These are phyloP conservation scores for Agonopterix subpropinquella DNA, from an alignment of 2,888 invertebrate species.

Conservation along the genomic window DNA sequence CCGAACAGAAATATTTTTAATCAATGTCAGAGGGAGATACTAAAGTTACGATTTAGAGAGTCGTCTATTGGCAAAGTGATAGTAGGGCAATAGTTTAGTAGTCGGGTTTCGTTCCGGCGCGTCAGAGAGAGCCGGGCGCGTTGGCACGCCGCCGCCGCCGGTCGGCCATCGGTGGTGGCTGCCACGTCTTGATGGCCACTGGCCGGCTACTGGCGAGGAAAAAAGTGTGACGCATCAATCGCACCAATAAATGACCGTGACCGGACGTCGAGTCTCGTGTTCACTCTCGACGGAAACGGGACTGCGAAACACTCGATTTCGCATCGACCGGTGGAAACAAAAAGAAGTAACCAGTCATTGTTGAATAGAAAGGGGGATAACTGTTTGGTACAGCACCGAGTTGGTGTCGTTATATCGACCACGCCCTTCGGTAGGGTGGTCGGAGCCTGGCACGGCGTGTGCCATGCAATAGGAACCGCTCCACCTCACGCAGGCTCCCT, in stretches of 20 bases:
- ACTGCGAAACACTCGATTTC: constrained; percentile 31
- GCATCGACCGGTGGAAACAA: constrained; percentile 19
- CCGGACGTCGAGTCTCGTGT: constrained; percentile 38
- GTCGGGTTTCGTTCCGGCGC: constrained; percentile 48
- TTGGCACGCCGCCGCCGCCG: constrained; percentile 24
- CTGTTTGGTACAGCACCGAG: constrained; percentile 20
- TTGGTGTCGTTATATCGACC: constrained; percentile 40
- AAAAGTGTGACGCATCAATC: constrained; percentile 41
- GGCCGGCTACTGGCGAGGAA: constrained; percentile 13
- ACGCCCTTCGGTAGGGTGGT: constrained; percentile 38
- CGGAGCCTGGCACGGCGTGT: constrained; percentile 61
- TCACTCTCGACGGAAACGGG: constrained; percentile 53
- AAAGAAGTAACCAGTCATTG: constrained; percentile 17
- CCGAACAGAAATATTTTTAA: constrained; percentile 9
- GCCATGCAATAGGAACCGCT: constrained; percentile 40
- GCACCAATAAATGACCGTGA: constrained; percentile 49
- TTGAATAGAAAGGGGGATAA: constrained; percentile 16
- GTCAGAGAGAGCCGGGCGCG: constrained; percentile 40
- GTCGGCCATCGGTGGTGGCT: constrained; percentile 13
- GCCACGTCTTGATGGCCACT: constrained; percentile 22
- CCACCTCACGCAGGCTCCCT: constrained; percentile 49
- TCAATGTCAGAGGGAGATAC: constrained; percentile 20
- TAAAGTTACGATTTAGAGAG: constrained; percentile 39
- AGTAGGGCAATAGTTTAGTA: constrained; percentile 57
- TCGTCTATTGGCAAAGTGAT: constrained; percentile 49